Evolutionary conservation across 2,113 vertebrate genomes (phyloP).

Genomic region (Forbesichthys agassizii): DNA sequence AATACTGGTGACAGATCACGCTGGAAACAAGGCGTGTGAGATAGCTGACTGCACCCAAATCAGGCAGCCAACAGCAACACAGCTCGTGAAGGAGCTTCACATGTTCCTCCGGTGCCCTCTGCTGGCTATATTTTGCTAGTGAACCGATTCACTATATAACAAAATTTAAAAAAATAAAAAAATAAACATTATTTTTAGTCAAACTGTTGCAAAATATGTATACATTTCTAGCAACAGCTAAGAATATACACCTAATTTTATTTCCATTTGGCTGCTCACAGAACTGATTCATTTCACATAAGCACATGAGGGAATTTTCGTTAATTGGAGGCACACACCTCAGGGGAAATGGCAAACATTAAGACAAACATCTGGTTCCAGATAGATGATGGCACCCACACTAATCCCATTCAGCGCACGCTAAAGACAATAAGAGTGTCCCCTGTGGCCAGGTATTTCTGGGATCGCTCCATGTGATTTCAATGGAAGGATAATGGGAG

Average conservation of each 20-base stretch:
- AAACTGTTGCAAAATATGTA: too few species aligned
- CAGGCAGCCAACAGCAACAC: not conserved
- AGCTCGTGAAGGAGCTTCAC: not conserved
- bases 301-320: not conserved
- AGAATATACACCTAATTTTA: not conserved
- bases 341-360: not conserved
- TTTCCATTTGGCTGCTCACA: not conserved
- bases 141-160: too few species aligned
- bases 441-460: not conserved
- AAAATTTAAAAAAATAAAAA: too few species aligned
- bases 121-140: conserved; percentile 23
- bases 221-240: not conserved
- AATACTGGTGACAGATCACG: not conserved
- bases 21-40: not conserved
- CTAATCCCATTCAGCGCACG: not conserved
- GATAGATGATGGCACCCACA: conserved; percentile 8
- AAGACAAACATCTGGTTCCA: conserved; percentile 8
- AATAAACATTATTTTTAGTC: too few species aligned
- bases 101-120: conserved; percentile 56
- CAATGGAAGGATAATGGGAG: too few species aligned
- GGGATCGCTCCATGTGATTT: not conserved
- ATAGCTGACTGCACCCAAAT: not conserved
- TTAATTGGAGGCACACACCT: not conserved
- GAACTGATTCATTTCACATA: not conserved
- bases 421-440: not conserved